phyloP scores from a whole-genome alignment of 2,888 invertebrate genomes.

The Eupelmus urozonus region DNA sequence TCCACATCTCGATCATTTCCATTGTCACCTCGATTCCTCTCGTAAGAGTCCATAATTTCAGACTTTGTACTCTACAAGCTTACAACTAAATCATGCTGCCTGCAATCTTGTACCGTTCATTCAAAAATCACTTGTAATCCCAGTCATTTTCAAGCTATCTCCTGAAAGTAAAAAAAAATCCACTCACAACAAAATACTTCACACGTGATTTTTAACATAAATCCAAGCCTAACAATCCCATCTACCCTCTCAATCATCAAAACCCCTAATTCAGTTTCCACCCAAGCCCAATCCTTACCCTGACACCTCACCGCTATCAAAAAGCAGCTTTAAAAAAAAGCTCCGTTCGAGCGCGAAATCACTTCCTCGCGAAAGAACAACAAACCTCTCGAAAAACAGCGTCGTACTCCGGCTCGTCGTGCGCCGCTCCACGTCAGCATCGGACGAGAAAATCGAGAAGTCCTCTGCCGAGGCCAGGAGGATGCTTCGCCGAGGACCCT shows the following conservation, averaged over 20 bases:
- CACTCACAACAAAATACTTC: too few species aligned
- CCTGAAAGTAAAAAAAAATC: conserved; percentile 27
- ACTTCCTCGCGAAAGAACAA: conserved; percentile 40
- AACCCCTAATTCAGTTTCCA: too few species aligned
- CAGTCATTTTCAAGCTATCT: conserved; percentile 27
- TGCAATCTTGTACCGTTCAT: not conserved
- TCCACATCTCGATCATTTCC: conserved; percentile 76
- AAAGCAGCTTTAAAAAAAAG: not conserved
- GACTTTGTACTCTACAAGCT: conserved; percentile 17
- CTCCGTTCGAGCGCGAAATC: too few species aligned
- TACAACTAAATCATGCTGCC: conserved; percentile 42
- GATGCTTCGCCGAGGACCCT: conserved; percentile 20
- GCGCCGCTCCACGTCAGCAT: conserved; percentile 31
- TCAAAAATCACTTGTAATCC: not conserved
- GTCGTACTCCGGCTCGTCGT: not conserved
- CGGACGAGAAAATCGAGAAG: conserved; percentile 1
- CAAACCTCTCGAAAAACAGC: not conserved
- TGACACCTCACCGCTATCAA: too few species aligned
- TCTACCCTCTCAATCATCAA: too few species aligned
- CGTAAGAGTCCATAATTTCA: conserved; percentile 65
- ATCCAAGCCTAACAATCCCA: too few species aligned
- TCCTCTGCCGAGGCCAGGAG: not conserved
- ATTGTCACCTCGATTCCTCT: conserved; percentile 62
- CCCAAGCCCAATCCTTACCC: too few species aligned
- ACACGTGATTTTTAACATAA: too few species aligned